A percentile compares a stretch with the other conserved stretches of the same genome.
Evolutionary conservation across 53 echinoderm and acorn worm species (phyloP).

Genomic region (Actinopyga echinites): DNA sequence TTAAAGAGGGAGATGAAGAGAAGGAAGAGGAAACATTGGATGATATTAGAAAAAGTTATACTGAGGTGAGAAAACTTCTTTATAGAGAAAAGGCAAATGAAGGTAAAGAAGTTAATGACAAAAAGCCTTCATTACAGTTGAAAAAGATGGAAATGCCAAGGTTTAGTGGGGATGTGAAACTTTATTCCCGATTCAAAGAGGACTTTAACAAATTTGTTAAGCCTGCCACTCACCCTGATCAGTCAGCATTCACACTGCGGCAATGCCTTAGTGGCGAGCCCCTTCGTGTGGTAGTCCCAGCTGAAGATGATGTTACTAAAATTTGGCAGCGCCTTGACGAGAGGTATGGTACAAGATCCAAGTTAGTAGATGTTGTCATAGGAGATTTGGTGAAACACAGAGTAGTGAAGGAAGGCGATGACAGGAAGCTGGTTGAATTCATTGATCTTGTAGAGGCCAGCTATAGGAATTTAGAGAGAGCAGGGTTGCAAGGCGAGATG

Average conservation of each 20-base stretch:
- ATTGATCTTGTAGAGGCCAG: slow-evolving; percentile 38
- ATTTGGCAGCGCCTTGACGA: slow-evolving; percentile 44
- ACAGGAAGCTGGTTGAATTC: slow-evolving; percentile 21
- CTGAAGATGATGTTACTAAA: neutral
- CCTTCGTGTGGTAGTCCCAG: neutral
- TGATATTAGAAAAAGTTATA: neutral
- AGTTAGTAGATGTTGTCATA: slow-evolving; percentile 39
- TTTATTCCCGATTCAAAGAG: neutral
- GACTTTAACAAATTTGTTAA: slow-evolving; percentile 20
- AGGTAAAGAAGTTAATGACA: neutral
- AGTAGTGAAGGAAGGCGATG: slow-evolving; percentile 42
- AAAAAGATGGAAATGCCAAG: slow-evolving; percentile 21
- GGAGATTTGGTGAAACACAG: slow-evolving; percentile 22
- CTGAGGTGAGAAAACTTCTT: neutral
- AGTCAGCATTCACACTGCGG: slow-evolving; percentile 5
- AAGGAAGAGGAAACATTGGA: neutral
- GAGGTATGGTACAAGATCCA: slow-evolving; percentile 28
- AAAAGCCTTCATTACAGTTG: neutral
- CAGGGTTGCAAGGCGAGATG: slow-evolving; percentile 43
- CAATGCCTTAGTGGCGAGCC: neutral
- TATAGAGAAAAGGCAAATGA: neutral
- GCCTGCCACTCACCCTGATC: slow-evolving; percentile 12
- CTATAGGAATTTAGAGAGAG: slow-evolving; percentile 32
- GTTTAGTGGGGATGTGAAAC: slow-evolving; percentile 1
- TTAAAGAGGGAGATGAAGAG: neutral